Evolutionary conservation across 2,888 invertebrate species (phyloP), one percentile per base, ranked within the genome.

Genomic region (Luperina testacea): DNA sequence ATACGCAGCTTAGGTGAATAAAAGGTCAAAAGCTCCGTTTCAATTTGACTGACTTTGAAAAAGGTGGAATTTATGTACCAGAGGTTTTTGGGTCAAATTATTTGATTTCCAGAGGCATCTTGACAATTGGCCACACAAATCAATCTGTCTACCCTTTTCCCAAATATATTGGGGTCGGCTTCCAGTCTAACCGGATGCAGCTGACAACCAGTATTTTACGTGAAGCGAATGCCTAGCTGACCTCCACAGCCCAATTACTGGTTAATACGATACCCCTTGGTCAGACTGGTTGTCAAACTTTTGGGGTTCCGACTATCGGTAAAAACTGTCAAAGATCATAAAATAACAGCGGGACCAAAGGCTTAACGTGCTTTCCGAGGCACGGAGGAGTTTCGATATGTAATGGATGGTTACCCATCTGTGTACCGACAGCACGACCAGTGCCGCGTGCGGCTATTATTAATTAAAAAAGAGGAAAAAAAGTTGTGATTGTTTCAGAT

Each of bases 401-500:
- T 6, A 57, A 57, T 57, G 9, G 9, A 57, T 24, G 57, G 57
- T 57, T 1, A 24, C 17, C 20, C 24, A 57, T n/a, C n/a, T n/a
- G 5, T n/a, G n/a, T n/a, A n/a, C 4, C n/a, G 11, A 59, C n/a
- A 11, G n/a, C n/a, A 13, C 0, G n/a, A 13, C n/a, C 3, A 5
- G 5, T n/a, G n/a, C 4, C n/a, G 24, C 24, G 11, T 57, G 3
- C 1, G 57, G 11, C 9, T 57, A 4, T 57, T n/a, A 57, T 57
- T n/a, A 57, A 1, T 11, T n/a, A n/a, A 4, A 2, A 0, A 7
- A 0, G 11, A n/a, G 24, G 11, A 4, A n/a, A n/a, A n/a, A 53
- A 57, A 4, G 4, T 0, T 11, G 53, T 24, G 11, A 24, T 24
- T 9, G 9, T 24, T 57, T 24, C 1, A 24, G 24, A 3, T 53